Conservation (phyloP, 2,113 vertebrate genomes). For the Ursus arctos region DNA sequence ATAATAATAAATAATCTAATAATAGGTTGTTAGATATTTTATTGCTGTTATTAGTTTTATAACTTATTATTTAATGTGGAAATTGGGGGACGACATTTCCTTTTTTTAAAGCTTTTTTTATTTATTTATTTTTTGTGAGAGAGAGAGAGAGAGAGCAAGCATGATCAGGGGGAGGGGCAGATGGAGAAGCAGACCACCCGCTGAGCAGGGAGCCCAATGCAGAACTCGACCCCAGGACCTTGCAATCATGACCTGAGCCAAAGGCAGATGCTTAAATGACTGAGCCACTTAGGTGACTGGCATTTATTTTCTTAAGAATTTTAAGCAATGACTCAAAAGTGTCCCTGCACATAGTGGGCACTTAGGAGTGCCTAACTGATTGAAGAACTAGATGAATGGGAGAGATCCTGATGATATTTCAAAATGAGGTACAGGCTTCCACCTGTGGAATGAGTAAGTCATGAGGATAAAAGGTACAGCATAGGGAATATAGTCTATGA, state of each 20-base stretch:
- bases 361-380: neutral
- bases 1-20: neutral
- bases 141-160: neutral
- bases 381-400: neutral
- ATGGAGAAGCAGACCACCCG: neutral
- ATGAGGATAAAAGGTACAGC: neutral
- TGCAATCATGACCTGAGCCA: neutral
- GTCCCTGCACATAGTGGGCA: neutral
- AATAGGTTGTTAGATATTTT: neutral
- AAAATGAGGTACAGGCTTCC: neutral
- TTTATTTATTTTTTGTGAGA: neutral
- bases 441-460: neutral
- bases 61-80: neutral
- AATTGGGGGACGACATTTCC: neutral
- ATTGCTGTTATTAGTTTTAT: neutral
- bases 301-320: neutral
- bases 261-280: neutral
- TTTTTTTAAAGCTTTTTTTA: neutral
- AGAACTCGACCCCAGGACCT: neutral
- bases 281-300: neutral
- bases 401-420: neutral
- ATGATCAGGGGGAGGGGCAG: neutral
- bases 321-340: neutral
- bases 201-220: neutral
- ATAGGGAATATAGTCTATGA: neutral